phyloP scores from a whole-genome alignment of 2,888 invertebrate genomes.

The Zygaena filipendulae region DNA sequence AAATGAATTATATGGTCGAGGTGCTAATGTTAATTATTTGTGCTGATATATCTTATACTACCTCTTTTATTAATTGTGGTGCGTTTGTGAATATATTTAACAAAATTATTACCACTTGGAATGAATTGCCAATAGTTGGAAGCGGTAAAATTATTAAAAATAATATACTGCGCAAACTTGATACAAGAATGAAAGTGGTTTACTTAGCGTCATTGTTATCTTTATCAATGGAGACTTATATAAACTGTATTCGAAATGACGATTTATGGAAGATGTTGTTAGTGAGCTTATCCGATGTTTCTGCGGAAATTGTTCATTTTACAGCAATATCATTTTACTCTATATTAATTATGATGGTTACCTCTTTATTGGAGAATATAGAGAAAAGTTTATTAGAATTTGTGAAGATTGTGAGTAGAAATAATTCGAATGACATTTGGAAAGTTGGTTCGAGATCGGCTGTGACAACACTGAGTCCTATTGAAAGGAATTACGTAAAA shows the following conservation, averaged over 20 bases:
- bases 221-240: conserved; percentile 25
- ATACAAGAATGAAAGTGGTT: too few species aligned
- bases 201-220: too few species aligned
- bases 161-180: too few species aligned
- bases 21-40: too few species aligned
- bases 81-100: too few species aligned
- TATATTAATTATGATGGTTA: conserved; percentile 29
- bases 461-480: conserved; percentile 27
- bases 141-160: too few species aligned
- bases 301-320: conserved; percentile 43
- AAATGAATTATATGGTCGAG: too few species aligned
- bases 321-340: conserved; percentile 32
- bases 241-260: conserved; percentile 33
- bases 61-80: too few species aligned
- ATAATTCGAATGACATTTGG: too few species aligned
- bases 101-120: too few species aligned
- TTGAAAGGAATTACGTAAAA: conserved; percentile 33
- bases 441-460: conserved; percentile 16
- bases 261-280: conserved; percentile 39
- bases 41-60: too few species aligned
- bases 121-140: too few species aligned
- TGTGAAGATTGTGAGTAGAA: conserved; percentile 18
- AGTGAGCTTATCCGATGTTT: conserved; percentile 30
- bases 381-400: conserved; percentile 23
- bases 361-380: conserved; percentile 28